Base-by-base conservation (phyloP, 2,797 vertebrate species). In the Cyprinodon diabolis region DNA sequence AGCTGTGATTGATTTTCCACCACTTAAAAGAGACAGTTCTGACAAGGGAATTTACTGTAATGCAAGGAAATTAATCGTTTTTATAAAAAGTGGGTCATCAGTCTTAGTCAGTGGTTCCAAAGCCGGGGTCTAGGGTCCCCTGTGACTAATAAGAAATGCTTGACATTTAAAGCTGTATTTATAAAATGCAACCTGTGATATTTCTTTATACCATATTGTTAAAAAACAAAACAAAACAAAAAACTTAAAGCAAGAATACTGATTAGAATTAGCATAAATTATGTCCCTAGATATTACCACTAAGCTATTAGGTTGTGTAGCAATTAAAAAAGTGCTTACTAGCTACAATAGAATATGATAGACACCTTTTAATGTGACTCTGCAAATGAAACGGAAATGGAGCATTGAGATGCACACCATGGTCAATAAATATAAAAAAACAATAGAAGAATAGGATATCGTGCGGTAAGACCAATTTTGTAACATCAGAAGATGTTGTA, bases 51-150 rank as follows among this genome's bases (percentile, higher is more conserved):
- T 74, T 75, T 66, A 66, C 69, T 75, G 54, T 69, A 66, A 75
- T 71, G 48, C 63, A 74, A 71, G 74, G 23, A 74, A 77, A 82
- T 56, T 13, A 77, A 70, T 79, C 60, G 19, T 70, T 67, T 57
- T 72, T 45, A 43, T 17, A 8, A 30, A 70, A 79, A 67, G 54
- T 13, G 12, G 30, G 47, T 60, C 69, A 74, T 71, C 72, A 75
- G 67, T 76, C 52, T 37, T 58, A 45, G 45, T 23, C 40, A 45
- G 40, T 45, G 43, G 21, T 65, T 65, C 21, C 40, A 45, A 65
- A 65, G 21, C 40, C 14, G 40, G 23, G 43, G 43, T 65, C 40
- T 45, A 4, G 43, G 21, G 43, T 65, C 21, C 43, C 40, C 2
- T 45, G 21, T 43, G 60, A 17, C 45, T 23, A 6, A 47, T 65